These are phyloP conservation scores for Aplodontia rufa DNA, from an alignment of 2,113 vertebrate species.

Conservation along the genomic window DNA sequence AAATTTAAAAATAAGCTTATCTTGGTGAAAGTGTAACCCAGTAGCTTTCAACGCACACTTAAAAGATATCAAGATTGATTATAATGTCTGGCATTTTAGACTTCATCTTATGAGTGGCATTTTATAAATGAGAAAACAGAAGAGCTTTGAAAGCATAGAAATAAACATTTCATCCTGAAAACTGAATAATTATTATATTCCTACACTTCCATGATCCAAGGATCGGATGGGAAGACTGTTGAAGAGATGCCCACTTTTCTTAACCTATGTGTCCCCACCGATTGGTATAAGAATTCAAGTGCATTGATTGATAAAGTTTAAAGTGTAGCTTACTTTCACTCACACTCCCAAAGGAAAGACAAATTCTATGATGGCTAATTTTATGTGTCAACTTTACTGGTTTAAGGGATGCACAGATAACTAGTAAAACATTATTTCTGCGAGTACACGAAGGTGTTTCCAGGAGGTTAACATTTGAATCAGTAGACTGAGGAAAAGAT, in stretches of 20 bases:
- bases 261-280: neutral
- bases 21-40: neutral
- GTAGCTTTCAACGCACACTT: neutral
- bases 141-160: neutral
- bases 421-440: neutral
- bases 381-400: neutral
- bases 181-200: neutral
- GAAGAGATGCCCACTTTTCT: neutral
- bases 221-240: neutral
- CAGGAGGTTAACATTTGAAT: neutral
- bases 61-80: neutral
- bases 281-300: neutral
- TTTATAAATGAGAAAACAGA: neutral
- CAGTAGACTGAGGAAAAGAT: neutral
- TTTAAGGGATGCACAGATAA: neutral
- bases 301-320: neutral
- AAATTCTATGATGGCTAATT: neutral
- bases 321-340: neutral
- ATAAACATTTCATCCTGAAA: neutral
- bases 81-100: neutral
- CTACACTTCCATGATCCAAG: neutral
- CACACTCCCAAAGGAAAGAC: neutral
- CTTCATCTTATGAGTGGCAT: neutral
- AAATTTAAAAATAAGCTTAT: constrained; percentile 11
- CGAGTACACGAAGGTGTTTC: neutral